These are phyloP conservation scores for Acomys russatus DNA, from an alignment of 2,797 vertebrate genomes.

Conservation along the genomic window DNA sequence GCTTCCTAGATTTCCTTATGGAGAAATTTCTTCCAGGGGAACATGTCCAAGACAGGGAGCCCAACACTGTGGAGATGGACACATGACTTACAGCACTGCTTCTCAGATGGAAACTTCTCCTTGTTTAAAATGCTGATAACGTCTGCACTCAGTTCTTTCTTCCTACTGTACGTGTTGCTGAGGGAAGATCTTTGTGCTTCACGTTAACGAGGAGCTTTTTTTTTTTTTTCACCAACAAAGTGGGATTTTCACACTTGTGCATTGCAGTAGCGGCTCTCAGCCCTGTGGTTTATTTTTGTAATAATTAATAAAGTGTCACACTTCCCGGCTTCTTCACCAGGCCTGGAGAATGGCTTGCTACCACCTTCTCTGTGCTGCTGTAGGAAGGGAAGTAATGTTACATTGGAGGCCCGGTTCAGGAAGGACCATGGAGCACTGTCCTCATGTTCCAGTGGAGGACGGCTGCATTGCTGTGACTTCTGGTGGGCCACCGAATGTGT, in stretches of 20 bases:
- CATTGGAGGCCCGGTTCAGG: conserved; percentile 54
- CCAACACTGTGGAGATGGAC: background rate
- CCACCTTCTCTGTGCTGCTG: conserved; percentile 61
- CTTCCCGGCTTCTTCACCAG: conserved; percentile 78
- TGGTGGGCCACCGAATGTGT: background rate
- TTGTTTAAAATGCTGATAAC: background rate
- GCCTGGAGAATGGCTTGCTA: conserved; percentile 76
- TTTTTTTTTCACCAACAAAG: conserved; percentile 81
- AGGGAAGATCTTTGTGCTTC: conserved; percentile 52
- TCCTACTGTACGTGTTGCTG: background rate
- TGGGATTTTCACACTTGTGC: conserved; percentile 84
- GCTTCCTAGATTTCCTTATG: background rate
- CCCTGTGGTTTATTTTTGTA: conserved; percentile 83
- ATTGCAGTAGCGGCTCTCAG: conserved; percentile 76
- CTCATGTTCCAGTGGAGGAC: conserved; percentile 75
- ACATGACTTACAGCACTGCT: background rate
- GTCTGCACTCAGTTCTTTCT: background rate
- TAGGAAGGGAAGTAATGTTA: conserved; percentile 79
- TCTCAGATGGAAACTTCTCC: background rate
- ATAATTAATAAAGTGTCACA: conserved; percentile 84
- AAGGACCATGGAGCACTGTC: conserved; percentile 76
- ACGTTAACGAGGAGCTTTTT: conserved; percentile 11
- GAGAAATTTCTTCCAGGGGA: background rate
- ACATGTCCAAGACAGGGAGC: background rate
- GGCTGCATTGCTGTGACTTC: conserved; percentile 38